These are phyloP conservation scores for Eunapius fragilis DNA, from an alignment of 37 sponge, comb jelly and placozoan species.

Conservation along the genomic window DNA sequence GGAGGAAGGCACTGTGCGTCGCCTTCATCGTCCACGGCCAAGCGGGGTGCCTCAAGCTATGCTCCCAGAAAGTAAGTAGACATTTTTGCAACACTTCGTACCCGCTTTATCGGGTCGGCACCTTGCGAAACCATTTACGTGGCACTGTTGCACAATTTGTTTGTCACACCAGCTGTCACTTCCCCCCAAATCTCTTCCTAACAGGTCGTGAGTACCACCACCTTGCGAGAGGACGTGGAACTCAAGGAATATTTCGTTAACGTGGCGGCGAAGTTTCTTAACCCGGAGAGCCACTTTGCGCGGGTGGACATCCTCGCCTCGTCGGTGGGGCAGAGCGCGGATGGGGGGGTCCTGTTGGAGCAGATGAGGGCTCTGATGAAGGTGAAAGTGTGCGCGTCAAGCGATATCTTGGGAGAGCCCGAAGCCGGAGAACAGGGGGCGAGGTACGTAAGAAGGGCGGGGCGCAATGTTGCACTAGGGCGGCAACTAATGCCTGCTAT, in stretches of 20 bases:
- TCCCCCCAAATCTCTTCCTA: neutral
- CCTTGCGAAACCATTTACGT: neutral
- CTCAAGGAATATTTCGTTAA: conserved; percentile 42
- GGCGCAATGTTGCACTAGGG: neutral
- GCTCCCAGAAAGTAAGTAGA: conserved; percentile 43
- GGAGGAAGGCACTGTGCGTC: conserved; percentile 59
- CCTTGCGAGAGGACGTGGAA: conserved; percentile 63
- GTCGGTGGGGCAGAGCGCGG: conserved; percentile 34
- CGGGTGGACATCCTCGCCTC: conserved; percentile 65
- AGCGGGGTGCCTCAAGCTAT: conserved; percentile 67
- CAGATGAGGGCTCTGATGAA: conserved; percentile 36
- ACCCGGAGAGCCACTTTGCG: conserved; percentile 42
- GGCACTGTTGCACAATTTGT: neutral
- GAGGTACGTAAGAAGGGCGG: neutral
- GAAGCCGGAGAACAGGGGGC: neutral
- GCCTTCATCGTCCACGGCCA: conserved; percentile 76
- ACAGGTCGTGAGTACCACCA: conserved; percentile 25
- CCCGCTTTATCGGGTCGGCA: no score
- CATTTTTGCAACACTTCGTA: no score
- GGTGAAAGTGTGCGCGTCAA: conserved; percentile 47
- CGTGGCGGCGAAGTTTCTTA: conserved; percentile 36
- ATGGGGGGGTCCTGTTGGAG: conserved; percentile 29
- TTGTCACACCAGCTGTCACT: neutral
- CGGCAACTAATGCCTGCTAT: no score
- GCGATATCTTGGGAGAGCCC: conserved; percentile 60